Percentiles rank a stretch among this genome's conserved stretches.
Evolutionary conservation across 2,113 vertebrate genomes (phyloP).

Genomic region (Psephotus haematonotus): DNA sequence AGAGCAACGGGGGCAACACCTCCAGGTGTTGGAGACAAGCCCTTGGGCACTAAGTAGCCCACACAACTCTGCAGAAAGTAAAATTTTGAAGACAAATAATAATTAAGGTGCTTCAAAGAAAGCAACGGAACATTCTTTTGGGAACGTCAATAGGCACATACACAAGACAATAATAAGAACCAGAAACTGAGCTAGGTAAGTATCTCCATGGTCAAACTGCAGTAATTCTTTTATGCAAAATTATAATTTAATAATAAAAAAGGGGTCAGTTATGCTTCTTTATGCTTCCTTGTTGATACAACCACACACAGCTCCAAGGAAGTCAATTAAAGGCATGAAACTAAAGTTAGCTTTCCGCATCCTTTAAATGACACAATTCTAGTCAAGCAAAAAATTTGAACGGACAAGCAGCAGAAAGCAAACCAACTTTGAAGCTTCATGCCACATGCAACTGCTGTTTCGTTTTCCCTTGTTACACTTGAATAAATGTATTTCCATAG

Average conservation of each 20-base stretch:
- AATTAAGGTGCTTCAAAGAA: background rate
- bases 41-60: background rate
- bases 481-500: background rate
- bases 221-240: background rate
- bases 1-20: background rate
- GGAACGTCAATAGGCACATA: background rate
- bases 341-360: background rate
- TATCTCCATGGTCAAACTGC: background rate
- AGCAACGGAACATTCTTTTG: background rate
- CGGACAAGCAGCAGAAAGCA: background rate
- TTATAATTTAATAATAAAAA: background rate
- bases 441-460: background rate
- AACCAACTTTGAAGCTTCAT: background rate
- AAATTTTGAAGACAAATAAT: background rate
- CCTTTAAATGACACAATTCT: constrained; percentile 4
- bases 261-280: background rate
- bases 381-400: background rate
- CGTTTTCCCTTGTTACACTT: background rate
- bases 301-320: background rate
- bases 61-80: background rate
- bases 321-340: background rate
- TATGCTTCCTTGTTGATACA: background rate
- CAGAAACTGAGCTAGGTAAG: background rate
- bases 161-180: background rate
- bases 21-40: background rate